Percentiles rank a stretch among this genome's conserved stretches.
Conservation (phyloP, 2,888 invertebrate species). For the Mellilla xanthometata region DNA sequence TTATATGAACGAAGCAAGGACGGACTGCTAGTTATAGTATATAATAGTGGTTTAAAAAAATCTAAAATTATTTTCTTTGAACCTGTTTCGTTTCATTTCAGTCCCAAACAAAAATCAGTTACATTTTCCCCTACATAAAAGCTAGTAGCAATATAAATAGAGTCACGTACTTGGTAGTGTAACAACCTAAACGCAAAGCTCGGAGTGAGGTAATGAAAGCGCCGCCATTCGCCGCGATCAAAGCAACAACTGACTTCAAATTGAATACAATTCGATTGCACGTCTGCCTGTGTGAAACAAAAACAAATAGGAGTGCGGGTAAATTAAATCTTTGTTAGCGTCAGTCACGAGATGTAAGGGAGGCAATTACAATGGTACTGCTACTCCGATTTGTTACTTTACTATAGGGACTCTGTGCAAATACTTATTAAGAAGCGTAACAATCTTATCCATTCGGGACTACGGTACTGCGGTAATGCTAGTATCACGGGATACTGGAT, state of each 20-base stretch:
- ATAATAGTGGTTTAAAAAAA: too few species aligned
- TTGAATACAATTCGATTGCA: conserved; percentile 37
- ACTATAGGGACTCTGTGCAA: neutral
- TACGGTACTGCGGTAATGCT: too few species aligned
- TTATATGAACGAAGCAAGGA: too few species aligned
- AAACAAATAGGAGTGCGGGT: conserved; percentile 36
- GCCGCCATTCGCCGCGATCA: conserved; percentile 26
- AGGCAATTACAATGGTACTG: conserved; percentile 24
- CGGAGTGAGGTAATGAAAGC: conserved; percentile 31
- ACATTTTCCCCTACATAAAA: too few species aligned
- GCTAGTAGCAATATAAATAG: too few species aligned
- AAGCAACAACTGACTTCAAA: conserved; percentile 34
- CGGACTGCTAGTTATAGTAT: too few species aligned
- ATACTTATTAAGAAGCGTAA: neutral
- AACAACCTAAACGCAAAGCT: conserved; percentile 8
- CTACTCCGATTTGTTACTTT: conserved; percentile 18
- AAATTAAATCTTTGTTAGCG: conserved; percentile 36
- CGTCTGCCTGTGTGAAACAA: conserved; percentile 29
- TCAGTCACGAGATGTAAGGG: conserved; percentile 14
- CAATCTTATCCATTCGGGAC: too few species aligned
- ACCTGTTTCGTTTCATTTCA: too few species aligned
- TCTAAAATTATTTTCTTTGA: too few species aligned
- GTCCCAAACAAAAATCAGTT: too few species aligned
- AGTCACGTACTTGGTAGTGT: neutral
- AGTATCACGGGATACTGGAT: too few species aligned